Percentiles rank a stretch among this genome's conserved stretches.
Evolutionary conservation across 2,888 invertebrate species (phyloP).

Genomic region (Drosophila helvetica): DNA sequence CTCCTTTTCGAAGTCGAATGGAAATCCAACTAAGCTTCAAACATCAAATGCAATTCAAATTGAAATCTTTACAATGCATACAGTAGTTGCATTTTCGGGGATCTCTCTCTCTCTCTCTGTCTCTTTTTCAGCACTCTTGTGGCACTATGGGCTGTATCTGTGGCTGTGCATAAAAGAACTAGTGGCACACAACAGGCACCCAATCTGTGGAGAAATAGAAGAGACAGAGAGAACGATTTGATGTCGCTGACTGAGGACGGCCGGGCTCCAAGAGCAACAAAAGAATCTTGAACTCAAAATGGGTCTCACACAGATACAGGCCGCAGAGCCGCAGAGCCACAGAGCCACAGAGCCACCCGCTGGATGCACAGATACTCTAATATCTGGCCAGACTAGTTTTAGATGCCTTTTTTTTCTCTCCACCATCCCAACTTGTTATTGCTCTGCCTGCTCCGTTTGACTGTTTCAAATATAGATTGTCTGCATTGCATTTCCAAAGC

Average conservation of each 20-base stretch:
- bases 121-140: not conserved
- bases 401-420: conserved; percentile 29
- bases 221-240: conserved; percentile 18
- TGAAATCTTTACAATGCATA: conserved; percentile 64
- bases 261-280: conserved; percentile 26
- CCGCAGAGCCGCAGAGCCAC: conserved; percentile 24
- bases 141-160: not conserved
- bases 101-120: not conserved
- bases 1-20: conserved; percentile 19
- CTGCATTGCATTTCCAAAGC: conserved; percentile 29
- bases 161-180: not conserved
- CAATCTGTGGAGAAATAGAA: conserved; percentile 6
- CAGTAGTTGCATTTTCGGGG: conserved; percentile 45
- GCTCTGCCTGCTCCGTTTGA: conserved; percentile 1
- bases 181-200: not conserved
- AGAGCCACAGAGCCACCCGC: conserved; percentile 39
- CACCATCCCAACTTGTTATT: conserved; percentile 18
- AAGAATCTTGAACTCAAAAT: conserved; percentile 59
- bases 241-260: conserved; percentile 21
- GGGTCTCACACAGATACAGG: conserved; percentile 40
- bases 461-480: conserved; percentile 40
- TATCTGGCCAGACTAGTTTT: conserved; percentile 50
- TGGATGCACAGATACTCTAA: conserved; percentile 33
- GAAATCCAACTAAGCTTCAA: conserved; percentile 60
- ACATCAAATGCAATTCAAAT: conserved; percentile 71